A percentile compares a stretch with the other conserved stretches of the same genome.
Evolutionary conservation across 1,140 invertebrate species (phyloP).

Genomic region (Proctacanthus coquilletti): DNA sequence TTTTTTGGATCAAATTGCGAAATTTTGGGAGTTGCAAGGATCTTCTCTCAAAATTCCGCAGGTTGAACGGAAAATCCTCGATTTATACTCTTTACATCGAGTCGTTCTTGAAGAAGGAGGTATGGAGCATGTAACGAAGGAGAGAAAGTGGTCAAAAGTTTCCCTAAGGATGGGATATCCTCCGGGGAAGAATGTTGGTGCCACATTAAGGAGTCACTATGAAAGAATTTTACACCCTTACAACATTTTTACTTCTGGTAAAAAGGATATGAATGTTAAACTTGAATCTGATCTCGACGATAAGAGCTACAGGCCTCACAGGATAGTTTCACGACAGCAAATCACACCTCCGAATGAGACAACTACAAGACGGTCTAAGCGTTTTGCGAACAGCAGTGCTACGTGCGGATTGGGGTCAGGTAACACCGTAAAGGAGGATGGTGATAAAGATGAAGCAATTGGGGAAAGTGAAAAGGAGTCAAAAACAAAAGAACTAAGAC

Average conservation of each 20-base stretch:
- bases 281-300: conserved; percentile 17
- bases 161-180: conserved; percentile 72
- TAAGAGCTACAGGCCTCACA: conserved; percentile 43
- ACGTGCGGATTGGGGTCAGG: conserved; percentile 18
- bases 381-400: conserved; percentile 30
- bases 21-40: conserved; percentile 96
- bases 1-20: conserved; percentile 92
- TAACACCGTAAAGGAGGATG: conserved; percentile 26
- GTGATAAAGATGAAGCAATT: conserved; percentile 22
- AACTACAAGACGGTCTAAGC: conserved; percentile 44
- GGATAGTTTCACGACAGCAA: conserved; percentile 53
- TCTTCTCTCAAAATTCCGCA: conserved; percentile 84
- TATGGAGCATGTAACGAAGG: conserved; percentile 66
- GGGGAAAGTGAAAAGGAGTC: conserved; percentile 20
- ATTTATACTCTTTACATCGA: conserved; percentile 83
- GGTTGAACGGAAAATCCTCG: conserved; percentile 85
- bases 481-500: too few relatives aligned
- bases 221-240: conserved; percentile 86
- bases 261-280: conserved; percentile 34
- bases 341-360: conserved; percentile 50
- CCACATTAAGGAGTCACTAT: conserved; percentile 77
- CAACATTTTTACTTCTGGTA: conserved; percentile 67
- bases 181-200: conserved; percentile 63
- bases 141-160: conserved; percentile 83
- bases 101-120: conserved; percentile 82